phyloP scores from a whole-genome alignment of 2,888 invertebrate species.

The Hololepta plana region DNA sequence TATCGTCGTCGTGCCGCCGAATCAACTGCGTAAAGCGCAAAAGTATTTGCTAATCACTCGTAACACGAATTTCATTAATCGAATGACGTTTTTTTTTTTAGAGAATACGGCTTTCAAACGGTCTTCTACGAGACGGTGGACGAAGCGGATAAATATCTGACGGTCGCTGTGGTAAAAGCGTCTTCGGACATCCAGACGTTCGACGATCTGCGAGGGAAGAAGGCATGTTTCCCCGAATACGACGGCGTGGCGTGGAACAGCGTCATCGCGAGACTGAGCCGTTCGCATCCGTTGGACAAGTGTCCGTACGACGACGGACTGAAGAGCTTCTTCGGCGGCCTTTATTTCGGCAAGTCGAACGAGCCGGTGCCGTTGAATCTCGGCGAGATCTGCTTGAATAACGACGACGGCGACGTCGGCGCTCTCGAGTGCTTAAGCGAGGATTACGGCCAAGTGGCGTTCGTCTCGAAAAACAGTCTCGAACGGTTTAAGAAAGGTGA shows the following conservation, averaged over 20 bases:
- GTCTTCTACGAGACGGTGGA: conserved; percentile 42
- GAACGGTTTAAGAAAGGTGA: conserved; percentile 31
- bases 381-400: no score
- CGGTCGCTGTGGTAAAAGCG: conserved; percentile 46
- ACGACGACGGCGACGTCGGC: conserved; percentile 35
- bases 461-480: conserved; percentile 31
- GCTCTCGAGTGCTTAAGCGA: conserved; percentile 49
- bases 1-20: conserved; percentile 50
- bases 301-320: conserved; percentile 26
- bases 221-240: conserved; percentile 66
- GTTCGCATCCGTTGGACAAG: conserved; percentile 20
- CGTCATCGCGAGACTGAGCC: conserved; percentile 29
- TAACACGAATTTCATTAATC: background rate
- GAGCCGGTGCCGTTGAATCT: no score
- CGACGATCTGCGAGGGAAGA: conserved; percentile 46
- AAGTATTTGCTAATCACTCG: conserved; percentile 30
- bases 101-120: conserved; percentile 35
- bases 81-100: conserved; percentile 18
- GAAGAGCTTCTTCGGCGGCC: conserved; percentile 44
- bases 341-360: no score
- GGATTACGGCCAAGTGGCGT: conserved; percentile 59
- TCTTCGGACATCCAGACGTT: conserved; percentile 37
- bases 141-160: conserved; percentile 38
- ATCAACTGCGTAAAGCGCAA: conserved; percentile 49
- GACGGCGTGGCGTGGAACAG: conserved; percentile 55